These are phyloP conservation scores for Cirrhinus mrigala DNA, from an alignment of 2,797 vertebrate species.

Conservation along the genomic window DNA sequence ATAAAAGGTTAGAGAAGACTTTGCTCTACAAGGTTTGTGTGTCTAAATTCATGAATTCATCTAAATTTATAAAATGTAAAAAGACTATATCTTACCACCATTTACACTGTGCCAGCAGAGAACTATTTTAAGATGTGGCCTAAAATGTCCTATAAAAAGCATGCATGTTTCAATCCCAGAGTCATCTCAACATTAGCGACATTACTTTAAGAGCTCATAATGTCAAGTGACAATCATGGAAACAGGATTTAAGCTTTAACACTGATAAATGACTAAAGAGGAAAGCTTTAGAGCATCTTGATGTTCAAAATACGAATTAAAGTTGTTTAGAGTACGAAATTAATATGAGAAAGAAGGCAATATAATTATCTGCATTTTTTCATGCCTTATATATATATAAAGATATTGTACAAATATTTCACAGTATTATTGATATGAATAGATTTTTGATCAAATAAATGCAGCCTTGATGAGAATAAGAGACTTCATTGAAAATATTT, in stretches of 20 bases:
- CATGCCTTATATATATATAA: neutral
- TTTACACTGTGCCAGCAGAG: constrained; percentile 52
- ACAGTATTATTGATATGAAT: too few species aligned
- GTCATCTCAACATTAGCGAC: constrained; percentile 47
- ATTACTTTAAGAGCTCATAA: constrained; percentile 14
- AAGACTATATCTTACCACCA: constrained; percentile 55
- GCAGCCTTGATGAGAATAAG: too few species aligned
- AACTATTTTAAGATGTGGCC: constrained; percentile 72
- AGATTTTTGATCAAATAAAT: neutral
- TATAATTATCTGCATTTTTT: too few species aligned
- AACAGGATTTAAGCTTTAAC: constrained; percentile 5
- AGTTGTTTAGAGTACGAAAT: neutral
- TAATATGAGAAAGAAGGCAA: neutral
- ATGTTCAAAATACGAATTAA: neutral
- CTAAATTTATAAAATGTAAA: neutral
- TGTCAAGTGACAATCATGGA: neutral
- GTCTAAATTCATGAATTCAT: neutral
- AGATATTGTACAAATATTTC: neutral
- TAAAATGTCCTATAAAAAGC: constrained; percentile 69
- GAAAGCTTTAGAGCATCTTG: too few species aligned
- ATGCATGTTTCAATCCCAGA: constrained; percentile 66
- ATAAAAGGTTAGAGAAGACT: neutral
- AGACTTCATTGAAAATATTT: too few species aligned
- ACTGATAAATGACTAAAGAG: neutral
- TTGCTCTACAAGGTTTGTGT: neutral